Evolutionary conservation across 2,888 invertebrate genomes (phyloP), one percentile per base, ranked within the genome.

Genomic region (Oligia fasciuncula): DNA sequence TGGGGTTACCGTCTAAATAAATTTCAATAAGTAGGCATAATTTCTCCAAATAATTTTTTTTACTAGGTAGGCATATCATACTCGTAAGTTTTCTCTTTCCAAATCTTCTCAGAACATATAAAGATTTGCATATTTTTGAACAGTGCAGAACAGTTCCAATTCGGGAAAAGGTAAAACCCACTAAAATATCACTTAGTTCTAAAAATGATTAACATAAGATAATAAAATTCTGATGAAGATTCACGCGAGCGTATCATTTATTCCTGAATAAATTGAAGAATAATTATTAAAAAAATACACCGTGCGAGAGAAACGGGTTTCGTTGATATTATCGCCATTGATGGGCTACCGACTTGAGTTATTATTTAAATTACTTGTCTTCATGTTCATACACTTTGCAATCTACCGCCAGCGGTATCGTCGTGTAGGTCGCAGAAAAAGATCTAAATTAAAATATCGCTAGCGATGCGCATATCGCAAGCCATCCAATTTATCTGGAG

Each of bases 321-420:
- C n/a, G 29, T 73, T 77, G 79, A 85, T 83, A 54, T 79, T 73
- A 85, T 85, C 85, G 5, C 35, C 63, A 60, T 69, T 84, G 73
- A 86, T 77, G 60, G 46, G 71, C 79, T 60, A 76, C 76, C 57
- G 68, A 70, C 72, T 72, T 78, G 76, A 73, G n/a, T 87, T 89
- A 87, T 77, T 82, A 77, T 51, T 83, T 84, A 84, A 83, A 75
- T 86, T 85, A 79, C 77, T 85, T 77, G 74, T 84, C 72, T 85
- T 85, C 60, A 71, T 68, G 67, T 57, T n/a, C 63, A 63, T 67
- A 57, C n/a, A 81, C 79, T 85, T 85, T 78, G 78, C 73, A 74
- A 81, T 78, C 73, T 76, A 73, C 75, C 70, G 70, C 60, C 71
- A 35, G 17, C n/a, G 65, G 9, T 81, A 76, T 85, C 65, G 11